Base-by-base conservation (phyloP, 2,113 vertebrate genomes). In the Erpornis zantholeuca region DNA sequence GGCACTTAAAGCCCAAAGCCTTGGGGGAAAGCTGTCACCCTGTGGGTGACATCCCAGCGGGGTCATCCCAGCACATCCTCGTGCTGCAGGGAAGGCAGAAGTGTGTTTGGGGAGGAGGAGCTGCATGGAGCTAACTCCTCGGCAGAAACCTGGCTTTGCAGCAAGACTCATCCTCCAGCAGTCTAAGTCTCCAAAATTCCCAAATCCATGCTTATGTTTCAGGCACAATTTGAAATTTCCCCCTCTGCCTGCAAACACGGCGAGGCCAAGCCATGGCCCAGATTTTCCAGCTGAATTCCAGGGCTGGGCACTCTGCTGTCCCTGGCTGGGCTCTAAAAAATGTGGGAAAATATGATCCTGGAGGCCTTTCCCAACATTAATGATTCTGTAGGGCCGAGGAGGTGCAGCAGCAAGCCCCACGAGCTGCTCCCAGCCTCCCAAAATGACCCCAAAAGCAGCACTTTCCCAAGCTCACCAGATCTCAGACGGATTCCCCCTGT, bases 171-270 rank as follows among this genome's bases (percentile, higher is more conserved):
- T 33, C 59, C 68, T 23, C 52, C 68, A 65, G 76, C 52, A 65
- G 45, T 1, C 59, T 3, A 5, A 71, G 31, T 3, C 36, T 33
- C 36, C 22, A 13, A 11, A 53, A 59, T 28, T 28, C 77, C 28
- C 53, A n/a, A 38, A 52, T 17, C 77, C 28, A 1, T 1, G 12
- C 38, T 36, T 4, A 2, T 29, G 24, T 4, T 45, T 29, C 1
- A 16, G 77, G 69, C 28, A 21, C 13, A 17, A 3, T 36, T 21
- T 44, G 52, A 11, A 13, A 24, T 45, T 42, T 7, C 44, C 50
- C 44, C 50, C 44, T 50, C 35, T 3, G 49, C 35, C 57, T 6
- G 4, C 31, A 19, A 19, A 19, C 11, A 12, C 42, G 9, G 35
- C 0, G 25, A 36, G 50, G 71, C 59, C 69, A 28, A 35, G 15